Percentiles rank a stretch among this genome's conserved stretches.
These are phyloP conservation scores for Cydia fagiglandana DNA, from an alignment of 1,140 invertebrate species.

Conservation along the genomic window DNA sequence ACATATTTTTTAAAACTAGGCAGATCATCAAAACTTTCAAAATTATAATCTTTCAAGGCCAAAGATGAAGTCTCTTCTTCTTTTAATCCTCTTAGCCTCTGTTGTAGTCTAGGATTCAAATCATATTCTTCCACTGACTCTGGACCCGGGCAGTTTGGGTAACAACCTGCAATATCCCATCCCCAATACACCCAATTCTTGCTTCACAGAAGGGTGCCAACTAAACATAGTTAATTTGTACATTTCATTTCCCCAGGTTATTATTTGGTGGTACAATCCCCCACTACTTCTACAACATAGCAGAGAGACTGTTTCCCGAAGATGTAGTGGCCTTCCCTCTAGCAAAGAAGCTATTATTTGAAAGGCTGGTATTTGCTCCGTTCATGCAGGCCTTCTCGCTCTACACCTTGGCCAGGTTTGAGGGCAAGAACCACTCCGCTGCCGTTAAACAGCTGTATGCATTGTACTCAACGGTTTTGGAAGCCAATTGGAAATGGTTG, in stretches of 20 bases:
- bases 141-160: too few species aligned
- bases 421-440: slow-evolving; percentile 83
- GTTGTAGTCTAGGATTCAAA: too few species aligned
- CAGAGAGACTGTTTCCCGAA: slow-evolving; percentile 80
- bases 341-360: slow-evolving; percentile 81
- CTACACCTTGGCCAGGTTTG: slow-evolving; percentile 84
- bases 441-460: slow-evolving; percentile 81
- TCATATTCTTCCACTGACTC: too few species aligned
- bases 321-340: slow-evolving; percentile 78
- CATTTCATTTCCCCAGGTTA: slow-evolving; percentile 75
- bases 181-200: too few species aligned
- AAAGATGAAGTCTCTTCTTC: too few species aligned
- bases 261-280: slow-evolving; percentile 86
- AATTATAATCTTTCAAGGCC: too few species aligned
- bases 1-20: too few species aligned
- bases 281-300: slow-evolving; percentile 84
- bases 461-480: slow-evolving; percentile 82
- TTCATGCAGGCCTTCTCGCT: slow-evolving; percentile 84
- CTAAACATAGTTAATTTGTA: too few species aligned
- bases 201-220: too few species aligned
- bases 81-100: too few species aligned
- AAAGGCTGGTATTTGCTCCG: slow-evolving; percentile 85
- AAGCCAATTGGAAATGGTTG: slow-evolving; percentile 86
- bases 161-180: too few species aligned
- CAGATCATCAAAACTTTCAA: too few species aligned